Evolutionary conservation across 2,113 vertebrate genomes (phyloP).

Genomic region (Ia io): DNA sequence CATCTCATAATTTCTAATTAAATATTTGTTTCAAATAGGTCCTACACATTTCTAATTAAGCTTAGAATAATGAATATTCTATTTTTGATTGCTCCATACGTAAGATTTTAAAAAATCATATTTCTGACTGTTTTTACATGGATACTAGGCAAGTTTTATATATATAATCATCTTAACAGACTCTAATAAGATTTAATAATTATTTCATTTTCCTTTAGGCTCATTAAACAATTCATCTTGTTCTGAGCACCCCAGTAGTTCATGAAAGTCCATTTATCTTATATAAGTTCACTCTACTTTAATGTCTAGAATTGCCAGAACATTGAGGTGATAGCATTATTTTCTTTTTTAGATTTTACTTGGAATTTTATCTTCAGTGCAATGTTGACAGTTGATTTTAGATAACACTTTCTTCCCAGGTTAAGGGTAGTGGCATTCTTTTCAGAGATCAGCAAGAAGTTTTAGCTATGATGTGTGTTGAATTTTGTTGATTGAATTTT

Average conservation of each 20-base stretch:
- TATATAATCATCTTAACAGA: not conserved
- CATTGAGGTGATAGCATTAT: not conserved
- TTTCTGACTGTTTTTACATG: not conserved
- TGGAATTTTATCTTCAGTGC: not conserved
- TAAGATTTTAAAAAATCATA: not conserved
- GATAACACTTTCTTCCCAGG: not conserved
- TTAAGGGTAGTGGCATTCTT: not conserved
- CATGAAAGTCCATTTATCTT: not conserved
- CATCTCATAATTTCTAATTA: not conserved
- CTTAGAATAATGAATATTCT: not conserved
- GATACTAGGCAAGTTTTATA: not conserved
- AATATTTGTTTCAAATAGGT: not conserved
- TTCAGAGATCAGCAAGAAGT: not conserved
- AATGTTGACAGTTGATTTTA: not conserved
- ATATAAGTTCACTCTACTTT: not conserved
- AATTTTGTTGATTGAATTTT: conserved; percentile 4
- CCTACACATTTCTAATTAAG: not conserved
- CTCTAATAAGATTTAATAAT: not conserved
- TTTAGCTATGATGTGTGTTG: not conserved
- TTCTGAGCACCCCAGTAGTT: not conserved
- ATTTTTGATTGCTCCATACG: not conserved
- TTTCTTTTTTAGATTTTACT: not conserved
- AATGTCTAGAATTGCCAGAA: not conserved
- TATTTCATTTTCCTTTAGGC: not conserved
- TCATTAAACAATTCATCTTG: not conserved